Evolutionary conservation across 2,888 invertebrate genomes (phyloP).

Genomic region (Yponomeuta cagnagella): DNA sequence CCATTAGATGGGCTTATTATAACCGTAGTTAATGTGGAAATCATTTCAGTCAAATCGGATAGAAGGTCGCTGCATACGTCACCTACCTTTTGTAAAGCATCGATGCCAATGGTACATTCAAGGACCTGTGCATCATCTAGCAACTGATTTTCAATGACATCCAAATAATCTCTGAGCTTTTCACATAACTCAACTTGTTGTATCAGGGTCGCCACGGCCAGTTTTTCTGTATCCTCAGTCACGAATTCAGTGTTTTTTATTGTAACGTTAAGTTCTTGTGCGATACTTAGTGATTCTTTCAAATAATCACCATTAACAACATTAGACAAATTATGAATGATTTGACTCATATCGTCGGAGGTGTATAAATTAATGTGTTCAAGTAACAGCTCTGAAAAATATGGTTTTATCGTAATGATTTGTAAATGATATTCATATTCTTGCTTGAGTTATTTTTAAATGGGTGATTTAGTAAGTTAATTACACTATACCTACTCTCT

Average conservation of each 20-base stretch:
- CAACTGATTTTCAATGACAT: background rate
- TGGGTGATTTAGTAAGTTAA: background rate
- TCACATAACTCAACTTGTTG: background rate
- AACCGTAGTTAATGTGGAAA: background rate
- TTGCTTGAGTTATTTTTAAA: background rate
- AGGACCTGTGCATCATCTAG: background rate
- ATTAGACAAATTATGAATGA: conserved; percentile 29
- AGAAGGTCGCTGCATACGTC: conserved; percentile 5
- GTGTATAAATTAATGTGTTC: conserved; percentile 39
- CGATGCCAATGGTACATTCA: background rate
- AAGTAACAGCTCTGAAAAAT: conserved; percentile 28
- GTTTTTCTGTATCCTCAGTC: conserved; percentile 17
- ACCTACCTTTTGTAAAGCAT: conserved; percentile 4
- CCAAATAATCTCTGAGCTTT: background rate
- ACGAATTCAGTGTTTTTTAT: conserved; percentile 14
- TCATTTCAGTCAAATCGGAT: background rate
- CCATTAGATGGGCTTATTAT: background rate
- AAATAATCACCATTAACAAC: conserved; percentile 29
- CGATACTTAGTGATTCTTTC: conserved; percentile 31
- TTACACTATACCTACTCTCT: too few relatives aligned
- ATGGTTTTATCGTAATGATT: background rate
- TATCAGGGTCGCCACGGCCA: background rate
- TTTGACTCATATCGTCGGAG: conserved; percentile 31
- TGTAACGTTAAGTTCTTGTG: conserved; percentile 32
- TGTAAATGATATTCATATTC: background rate